Conservation (phyloP, 2,888 invertebrate genomes). For the Leptopilina myrica region DNA sequence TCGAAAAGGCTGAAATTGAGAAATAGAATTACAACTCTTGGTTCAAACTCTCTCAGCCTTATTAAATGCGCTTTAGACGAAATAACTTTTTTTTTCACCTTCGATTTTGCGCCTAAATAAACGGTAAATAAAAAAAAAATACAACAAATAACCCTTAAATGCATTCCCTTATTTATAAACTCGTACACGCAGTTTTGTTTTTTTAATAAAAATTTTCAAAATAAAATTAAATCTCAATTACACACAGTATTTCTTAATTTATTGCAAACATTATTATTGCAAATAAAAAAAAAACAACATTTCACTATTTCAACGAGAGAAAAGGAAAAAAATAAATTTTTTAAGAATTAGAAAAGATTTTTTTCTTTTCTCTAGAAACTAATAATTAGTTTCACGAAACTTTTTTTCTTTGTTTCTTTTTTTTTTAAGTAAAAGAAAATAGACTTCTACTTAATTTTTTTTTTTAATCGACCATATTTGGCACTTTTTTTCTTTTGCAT, state of each 20-base stretch:
- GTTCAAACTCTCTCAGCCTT: slow-evolving; percentile 25
- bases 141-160: slow-evolving; percentile 14
- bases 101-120: slow-evolving; percentile 4
- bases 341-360: no score
- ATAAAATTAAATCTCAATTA: not conserved
- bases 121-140: not conserved
- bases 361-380: not conserved
- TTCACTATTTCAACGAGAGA: no score
- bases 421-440: not conserved
- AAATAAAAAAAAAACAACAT: not conserved
- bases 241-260: no score
- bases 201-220: not conserved
- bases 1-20: slow-evolving; percentile 16
- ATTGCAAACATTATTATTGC: no score
- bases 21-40: slow-evolving; percentile 3
- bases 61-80: slow-evolving; percentile 23
- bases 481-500: slow-evolving; percentile 14
- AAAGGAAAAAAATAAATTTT: not conserved
- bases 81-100: not conserved
- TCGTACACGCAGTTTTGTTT: no score
- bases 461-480: slow-evolving; percentile 5
- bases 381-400: not conserved
- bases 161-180: not conserved
- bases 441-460: not conserved
- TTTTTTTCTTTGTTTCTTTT: not conserved